A percentile compares a stretch with the other conserved stretches of the same genome.
Conservation (phyloP, 2,888 invertebrate genomes). For the Scaptomyza polygonia region DNA sequence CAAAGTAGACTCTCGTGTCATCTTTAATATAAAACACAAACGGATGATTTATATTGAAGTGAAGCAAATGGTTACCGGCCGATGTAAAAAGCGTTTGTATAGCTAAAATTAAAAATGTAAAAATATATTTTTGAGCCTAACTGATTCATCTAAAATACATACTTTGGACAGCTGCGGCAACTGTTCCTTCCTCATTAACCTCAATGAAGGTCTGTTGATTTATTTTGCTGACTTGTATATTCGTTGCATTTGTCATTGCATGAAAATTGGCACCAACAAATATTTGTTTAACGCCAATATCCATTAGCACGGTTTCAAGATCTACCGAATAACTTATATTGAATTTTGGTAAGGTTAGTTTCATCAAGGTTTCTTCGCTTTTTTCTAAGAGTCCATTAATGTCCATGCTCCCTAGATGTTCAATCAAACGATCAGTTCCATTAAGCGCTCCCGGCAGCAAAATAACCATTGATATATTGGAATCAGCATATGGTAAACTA, state of each 20-base stretch:
- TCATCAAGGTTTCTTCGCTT: no score
- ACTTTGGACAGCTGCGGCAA: not conserved
- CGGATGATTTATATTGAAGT: slow-evolving; percentile 13
- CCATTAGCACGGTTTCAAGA: not conserved
- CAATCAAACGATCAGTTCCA: not conserved
- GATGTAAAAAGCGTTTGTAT: no score
- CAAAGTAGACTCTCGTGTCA: slow-evolving; percentile 5
- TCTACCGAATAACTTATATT: not conserved
- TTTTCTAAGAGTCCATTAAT: not conserved
- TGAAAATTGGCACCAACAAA: not conserved
- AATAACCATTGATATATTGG: not conserved
- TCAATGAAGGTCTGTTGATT: not conserved
- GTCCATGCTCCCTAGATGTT: not conserved
- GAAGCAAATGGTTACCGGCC: no score
- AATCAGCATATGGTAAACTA: not conserved
- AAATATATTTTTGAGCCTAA: no score
- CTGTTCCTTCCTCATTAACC: not conserved
- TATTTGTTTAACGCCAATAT: not conserved
- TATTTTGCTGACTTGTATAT: not conserved
- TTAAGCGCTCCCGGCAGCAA: not conserved
- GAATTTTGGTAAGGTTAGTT: not conserved
- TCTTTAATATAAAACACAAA: slow-evolving; percentile 37
- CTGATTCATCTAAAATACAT: no score
- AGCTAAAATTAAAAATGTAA: not conserved
- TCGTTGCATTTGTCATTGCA: not conserved